These are phyloP conservation scores for Conops quadrifasciatus DNA, from an alignment of 2,888 invertebrate species.

Conservation along the genomic window DNA sequence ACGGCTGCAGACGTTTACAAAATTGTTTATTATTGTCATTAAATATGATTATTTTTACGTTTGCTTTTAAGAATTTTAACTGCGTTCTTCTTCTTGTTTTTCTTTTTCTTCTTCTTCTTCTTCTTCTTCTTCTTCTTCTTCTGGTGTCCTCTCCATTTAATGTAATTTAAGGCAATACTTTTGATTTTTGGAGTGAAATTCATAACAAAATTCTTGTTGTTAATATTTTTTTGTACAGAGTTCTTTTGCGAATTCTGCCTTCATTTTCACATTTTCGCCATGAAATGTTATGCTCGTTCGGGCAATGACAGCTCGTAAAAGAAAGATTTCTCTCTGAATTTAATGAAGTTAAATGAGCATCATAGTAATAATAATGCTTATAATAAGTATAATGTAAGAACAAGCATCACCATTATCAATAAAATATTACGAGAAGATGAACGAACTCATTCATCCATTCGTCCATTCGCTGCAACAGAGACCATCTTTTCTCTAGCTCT, in stretches of 20 bases:
- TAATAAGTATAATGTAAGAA: not conserved
- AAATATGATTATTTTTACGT: conserved; percentile 25
- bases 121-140: too few species aligned
- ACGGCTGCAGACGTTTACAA: not conserved
- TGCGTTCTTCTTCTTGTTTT: not conserved
- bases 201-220: too few species aligned
- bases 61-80: not conserved
- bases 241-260: too few species aligned
- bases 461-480: not conserved
- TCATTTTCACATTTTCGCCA: not conserved
- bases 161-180: too few species aligned
- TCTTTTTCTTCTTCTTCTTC: not conserved
- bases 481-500: not conserved
- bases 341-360: conserved; percentile 23
- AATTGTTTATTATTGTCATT: too few species aligned
- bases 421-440: not conserved
- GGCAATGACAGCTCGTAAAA: too few species aligned
- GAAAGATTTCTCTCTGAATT: conserved; percentile 16
- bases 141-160: not conserved
- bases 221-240: too few species aligned
- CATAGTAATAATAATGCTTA: conserved; percentile 22
- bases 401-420: not conserved
- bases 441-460: too few species aligned
- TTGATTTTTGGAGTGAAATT: too few species aligned
- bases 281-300: conserved; percentile 24